phyloP scores from a whole-genome alignment of 2,797 vertebrate genomes.

The Syndactyla subalaris region DNA sequence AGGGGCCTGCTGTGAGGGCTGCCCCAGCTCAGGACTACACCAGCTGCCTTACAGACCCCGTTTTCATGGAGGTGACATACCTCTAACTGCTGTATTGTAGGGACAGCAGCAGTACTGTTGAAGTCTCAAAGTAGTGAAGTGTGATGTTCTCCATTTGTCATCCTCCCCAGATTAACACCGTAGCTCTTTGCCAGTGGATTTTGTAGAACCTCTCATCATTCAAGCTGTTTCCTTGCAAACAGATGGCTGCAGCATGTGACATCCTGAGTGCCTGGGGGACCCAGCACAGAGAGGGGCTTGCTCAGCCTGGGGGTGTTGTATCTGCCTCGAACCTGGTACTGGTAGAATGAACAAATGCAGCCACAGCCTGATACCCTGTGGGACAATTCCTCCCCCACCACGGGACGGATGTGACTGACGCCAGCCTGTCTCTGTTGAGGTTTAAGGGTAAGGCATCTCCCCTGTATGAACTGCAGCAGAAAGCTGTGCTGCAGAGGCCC shows the following conservation, averaged over 20 bases:
- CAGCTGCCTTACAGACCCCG: not conserved
- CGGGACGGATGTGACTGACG: not conserved
- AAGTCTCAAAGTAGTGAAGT: not conserved
- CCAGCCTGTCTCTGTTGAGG: not conserved
- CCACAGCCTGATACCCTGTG: not conserved
- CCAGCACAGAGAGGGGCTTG: not conserved
- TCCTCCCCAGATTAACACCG: not conserved
- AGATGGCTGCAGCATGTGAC: not conserved
- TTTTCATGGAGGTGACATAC: not conserved
- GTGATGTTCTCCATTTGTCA: not conserved
- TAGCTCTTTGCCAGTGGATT: not conserved
- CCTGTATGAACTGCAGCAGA: not conserved
- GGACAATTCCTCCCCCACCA: not conserved
- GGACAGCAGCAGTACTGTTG: not conserved
- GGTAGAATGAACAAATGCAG: accelerated
- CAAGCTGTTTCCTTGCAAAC: not conserved
- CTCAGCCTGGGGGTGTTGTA: accelerated
- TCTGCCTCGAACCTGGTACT: not conserved
- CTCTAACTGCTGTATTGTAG: not conserved
- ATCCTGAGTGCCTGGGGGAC: not conserved
- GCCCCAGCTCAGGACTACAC: not conserved
- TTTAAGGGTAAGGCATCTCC: not conserved
- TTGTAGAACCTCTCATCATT: not conserved
- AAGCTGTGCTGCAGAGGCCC: not conserved
- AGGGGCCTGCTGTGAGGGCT: not conserved